Evolutionary conservation across 2,113 vertebrate genomes (phyloP).

Genomic region (Paraplagusia blochii): DNA sequence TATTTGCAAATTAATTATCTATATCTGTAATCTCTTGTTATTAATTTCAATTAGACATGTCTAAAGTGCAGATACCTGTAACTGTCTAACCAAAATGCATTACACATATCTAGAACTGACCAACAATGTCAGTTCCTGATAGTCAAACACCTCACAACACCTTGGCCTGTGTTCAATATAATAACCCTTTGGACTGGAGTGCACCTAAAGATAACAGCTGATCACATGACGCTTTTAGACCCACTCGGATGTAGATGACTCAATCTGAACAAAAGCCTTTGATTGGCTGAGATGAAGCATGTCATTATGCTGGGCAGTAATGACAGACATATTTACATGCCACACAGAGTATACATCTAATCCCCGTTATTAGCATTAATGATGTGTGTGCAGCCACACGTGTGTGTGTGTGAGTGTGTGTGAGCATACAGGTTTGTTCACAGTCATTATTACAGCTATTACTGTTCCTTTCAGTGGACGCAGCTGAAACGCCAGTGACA

Average conservation of each 20-base stretch:
- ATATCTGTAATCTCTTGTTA: no score
- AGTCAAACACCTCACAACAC: no score
- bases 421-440: constrained; percentile 41
- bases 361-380: constrained; percentile 64
- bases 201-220: constrained; percentile 61
- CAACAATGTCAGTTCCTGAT: no score
- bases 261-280: constrained; percentile 66
- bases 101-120: no score
- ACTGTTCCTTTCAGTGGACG: constrained; percentile 56
- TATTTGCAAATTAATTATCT: no score
- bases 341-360: constrained; percentile 68
- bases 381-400: constrained; percentile 33
- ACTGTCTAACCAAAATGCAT: no score
- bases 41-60: no score
- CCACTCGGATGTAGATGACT: constrained; percentile 62
- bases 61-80: no score
- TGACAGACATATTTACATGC: constrained; percentile 66
- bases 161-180: constrained; percentile 44
- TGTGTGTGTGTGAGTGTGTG: constrained; percentile 44
- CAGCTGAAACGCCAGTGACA: constrained; percentile 29
- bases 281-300: constrained; percentile 67
- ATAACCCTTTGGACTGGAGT: constrained; percentile 60
- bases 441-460: constrained; percentile 61
- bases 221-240: constrained; percentile 58
- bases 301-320: constrained; percentile 61